Evolutionary conservation across 2,797 vertebrate species (phyloP).

Genomic region (Coregonus ussuriensis): DNA sequence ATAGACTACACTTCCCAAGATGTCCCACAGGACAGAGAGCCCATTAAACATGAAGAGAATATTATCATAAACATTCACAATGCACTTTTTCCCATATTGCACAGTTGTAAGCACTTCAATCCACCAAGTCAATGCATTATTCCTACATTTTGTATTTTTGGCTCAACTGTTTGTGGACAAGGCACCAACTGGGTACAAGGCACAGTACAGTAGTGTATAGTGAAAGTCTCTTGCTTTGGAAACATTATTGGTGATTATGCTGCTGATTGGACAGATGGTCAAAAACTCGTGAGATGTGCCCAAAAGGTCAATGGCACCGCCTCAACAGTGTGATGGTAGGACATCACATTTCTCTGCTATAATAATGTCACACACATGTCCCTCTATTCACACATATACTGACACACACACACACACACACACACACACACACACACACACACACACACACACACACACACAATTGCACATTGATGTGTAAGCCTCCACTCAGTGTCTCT

Average conservation of each 20-base stretch:
- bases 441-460: slow-evolving; percentile 50
- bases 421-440: slow-evolving; percentile 13
- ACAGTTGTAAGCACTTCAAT: slow-evolving; percentile 72
- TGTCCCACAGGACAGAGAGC: slow-evolving; percentile 11
- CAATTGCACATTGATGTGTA: slow-evolving; percentile 69
- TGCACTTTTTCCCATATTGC: slow-evolving; percentile 69
- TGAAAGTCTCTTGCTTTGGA: slow-evolving; percentile 38
- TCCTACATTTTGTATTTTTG: slow-evolving; percentile 42
- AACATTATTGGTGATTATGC: slow-evolving; percentile 5
- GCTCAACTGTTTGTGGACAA: slow-evolving; percentile 38
- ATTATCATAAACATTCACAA: slow-evolving; percentile 60
- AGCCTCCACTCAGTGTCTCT: slow-evolving; percentile 25
- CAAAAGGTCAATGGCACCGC: slow-evolving; percentile 40
- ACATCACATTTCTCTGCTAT: slow-evolving; percentile 66
- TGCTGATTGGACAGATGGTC: slow-evolving; percentile 36
- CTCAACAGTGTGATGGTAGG: slow-evolving; percentile 53
- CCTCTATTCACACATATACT: slow-evolving; percentile 24
- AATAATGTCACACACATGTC: slow-evolving; percentile 20
- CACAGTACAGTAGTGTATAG: slow-evolving; percentile 28
- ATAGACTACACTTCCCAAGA: slow-evolving; percentile 29
- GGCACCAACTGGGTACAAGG: slow-evolving; percentile 42
- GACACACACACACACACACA: slow-evolving; percentile 28
- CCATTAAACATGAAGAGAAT: not conserved
- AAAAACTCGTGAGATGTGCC: slow-evolving; percentile 21
- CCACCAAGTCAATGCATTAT: slow-evolving; percentile 51